Percentiles rank a stretch among this genome's conserved stretches.
Conservation (phyloP, 2,797 vertebrate genomes). For the Phoeniculus purpureus region DNA sequence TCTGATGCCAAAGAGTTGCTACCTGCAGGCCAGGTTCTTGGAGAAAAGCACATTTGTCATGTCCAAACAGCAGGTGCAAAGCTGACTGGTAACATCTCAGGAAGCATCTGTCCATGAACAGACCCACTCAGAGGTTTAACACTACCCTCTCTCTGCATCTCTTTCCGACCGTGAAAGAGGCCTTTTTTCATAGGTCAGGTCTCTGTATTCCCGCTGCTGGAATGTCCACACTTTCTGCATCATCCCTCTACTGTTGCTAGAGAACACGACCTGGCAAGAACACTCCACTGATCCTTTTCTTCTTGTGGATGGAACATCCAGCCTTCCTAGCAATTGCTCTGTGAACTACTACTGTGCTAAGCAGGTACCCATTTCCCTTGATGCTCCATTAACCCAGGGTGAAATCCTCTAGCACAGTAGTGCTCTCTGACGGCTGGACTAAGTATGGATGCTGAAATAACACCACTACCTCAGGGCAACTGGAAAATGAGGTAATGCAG, state of each 20-base stretch:
- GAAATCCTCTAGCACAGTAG: neutral
- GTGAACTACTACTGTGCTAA: neutral
- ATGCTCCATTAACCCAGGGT: neutral
- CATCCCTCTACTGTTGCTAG: neutral
- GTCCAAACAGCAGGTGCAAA: neutral
- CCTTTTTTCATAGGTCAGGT: neutral
- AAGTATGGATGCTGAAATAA: neutral
- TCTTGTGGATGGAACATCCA: neutral
- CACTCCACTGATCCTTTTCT: neutral
- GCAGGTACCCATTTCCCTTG: neutral
- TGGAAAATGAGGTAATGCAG: neutral
- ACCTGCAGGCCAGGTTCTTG: neutral
- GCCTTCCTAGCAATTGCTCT: neutral
- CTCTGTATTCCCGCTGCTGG: neutral
- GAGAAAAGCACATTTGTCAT: neutral
- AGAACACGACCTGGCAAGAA: neutral
- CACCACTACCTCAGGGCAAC: neutral
- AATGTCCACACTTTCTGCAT: accelerated
- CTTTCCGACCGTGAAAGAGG: neutral
- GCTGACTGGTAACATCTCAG: neutral
- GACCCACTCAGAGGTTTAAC: neutral
- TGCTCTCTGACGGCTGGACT: neutral
- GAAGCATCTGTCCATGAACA: neutral
- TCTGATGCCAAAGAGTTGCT: neutral
- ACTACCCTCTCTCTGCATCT: neutral